Evolutionary conservation across 2,797 vertebrate species (phyloP).

Genomic region (Sitta carolinensis): DNA sequence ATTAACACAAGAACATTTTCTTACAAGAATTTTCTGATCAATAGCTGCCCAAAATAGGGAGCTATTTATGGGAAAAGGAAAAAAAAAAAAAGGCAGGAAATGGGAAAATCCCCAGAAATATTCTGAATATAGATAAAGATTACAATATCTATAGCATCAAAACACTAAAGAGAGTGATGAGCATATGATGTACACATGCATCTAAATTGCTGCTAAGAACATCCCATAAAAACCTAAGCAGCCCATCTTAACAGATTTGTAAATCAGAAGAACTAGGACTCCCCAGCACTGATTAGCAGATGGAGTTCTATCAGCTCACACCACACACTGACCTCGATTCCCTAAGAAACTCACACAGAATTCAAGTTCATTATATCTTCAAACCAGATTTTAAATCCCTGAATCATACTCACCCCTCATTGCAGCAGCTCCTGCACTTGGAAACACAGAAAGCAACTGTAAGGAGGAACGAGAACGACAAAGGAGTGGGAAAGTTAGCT

Average conservation of each 20-base stretch:
- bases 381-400: conserved; percentile 10
- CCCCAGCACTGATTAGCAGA: neutral
- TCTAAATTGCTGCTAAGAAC: neutral
- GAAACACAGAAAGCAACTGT: neutral
- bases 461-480: neutral
- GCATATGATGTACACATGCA: fast-evolving
- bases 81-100: neutral
- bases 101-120: neutral
- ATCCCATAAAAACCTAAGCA: neutral
- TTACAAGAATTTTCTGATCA: neutral
- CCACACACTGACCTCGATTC: neutral
- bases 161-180: neutral
- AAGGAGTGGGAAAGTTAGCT: neutral
- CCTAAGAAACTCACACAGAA: neutral
- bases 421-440: neutral
- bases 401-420: neutral
- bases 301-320: neutral
- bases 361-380: neutral
- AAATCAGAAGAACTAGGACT: neutral
- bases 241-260: neutral
- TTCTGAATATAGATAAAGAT: neutral
- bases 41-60: neutral
- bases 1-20: neutral
- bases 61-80: neutral
- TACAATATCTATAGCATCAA: neutral